Conservation (phyloP, 2,888 invertebrate species). For the Hyposoter dolosus region DNA sequence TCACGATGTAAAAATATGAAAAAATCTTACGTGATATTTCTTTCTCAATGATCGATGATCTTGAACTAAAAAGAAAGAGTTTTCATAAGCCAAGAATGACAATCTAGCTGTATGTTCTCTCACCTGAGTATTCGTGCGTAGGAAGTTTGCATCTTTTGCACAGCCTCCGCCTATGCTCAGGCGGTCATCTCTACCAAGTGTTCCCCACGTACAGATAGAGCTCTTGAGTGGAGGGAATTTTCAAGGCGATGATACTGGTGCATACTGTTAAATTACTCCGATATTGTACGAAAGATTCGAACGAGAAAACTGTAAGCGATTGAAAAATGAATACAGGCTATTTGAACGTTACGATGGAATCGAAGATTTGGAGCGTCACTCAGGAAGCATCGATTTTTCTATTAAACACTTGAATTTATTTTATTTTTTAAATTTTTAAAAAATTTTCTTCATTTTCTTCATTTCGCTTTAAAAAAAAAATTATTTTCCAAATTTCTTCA, state of each 20-base stretch:
- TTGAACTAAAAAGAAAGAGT: constrained; percentile 31
- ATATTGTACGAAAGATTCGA: constrained; percentile 25
- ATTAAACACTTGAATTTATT: not conserved
- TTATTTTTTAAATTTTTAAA: not conserved
- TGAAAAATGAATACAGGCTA: not conserved
- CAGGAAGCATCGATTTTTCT: not conserved
- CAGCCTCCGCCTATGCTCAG: constrained; percentile 55
- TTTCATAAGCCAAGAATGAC: not conserved
- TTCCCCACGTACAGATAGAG: constrained; percentile 29
- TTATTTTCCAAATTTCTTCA: not conserved
- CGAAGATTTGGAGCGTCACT: not conserved
- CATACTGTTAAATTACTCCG: constrained; percentile 10
- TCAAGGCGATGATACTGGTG: constrained; percentile 33
- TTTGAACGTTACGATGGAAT: not conserved
- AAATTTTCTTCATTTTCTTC: not conserved
- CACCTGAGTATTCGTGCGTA: constrained; percentile 69
- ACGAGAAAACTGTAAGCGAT: constrained; percentile 4
- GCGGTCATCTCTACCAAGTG: constrained; percentile 20
- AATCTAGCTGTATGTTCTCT: constrained; percentile 53
- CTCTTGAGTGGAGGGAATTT: constrained; percentile 35
- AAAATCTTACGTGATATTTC: not conserved
- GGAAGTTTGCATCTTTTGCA: constrained; percentile 43
- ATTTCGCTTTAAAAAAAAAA: not conserved
- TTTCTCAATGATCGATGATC: constrained; percentile 17
- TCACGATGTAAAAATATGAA: not conserved